Evolutionary conservation across 2,888 invertebrate genomes (phyloP).

Genomic region (Bellardia pandia): DNA sequence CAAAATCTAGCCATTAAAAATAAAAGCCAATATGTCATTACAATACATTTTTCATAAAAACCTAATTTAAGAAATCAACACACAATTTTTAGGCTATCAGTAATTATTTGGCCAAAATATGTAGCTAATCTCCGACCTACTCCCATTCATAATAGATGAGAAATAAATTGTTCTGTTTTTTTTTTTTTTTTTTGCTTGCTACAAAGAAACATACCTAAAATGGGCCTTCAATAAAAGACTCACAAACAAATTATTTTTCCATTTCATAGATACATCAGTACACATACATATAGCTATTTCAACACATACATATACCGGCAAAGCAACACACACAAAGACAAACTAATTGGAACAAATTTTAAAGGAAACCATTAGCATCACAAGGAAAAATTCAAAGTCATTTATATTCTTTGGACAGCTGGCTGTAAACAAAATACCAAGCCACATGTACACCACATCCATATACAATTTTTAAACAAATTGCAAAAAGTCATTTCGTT

Average conservation of each 20-base stretch:
- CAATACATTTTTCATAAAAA: background rate
- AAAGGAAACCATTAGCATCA: conserved; percentile 59
- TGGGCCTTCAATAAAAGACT: background rate
- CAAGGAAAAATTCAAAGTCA: conserved; percentile 37
- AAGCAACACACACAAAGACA: conserved; percentile 5
- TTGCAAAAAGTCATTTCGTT: conserved; percentile 30
- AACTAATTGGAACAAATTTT: conserved; percentile 63
- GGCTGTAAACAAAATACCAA: background rate
- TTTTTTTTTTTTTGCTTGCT: conserved; percentile 12
- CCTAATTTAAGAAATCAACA: conserved; percentile 4
- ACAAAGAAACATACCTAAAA: conserved; percentile 25
- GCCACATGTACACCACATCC: background rate
- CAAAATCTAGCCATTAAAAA: background rate
- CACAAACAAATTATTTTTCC: background rate
- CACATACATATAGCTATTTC: background rate
- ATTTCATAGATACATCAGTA: background rate
- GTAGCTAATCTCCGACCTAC: conserved; percentile 25
- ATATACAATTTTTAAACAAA: background rate
- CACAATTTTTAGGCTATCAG: background rate
- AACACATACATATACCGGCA: background rate
- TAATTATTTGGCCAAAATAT: conserved; percentile 39
- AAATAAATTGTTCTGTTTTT: conserved; percentile 42
- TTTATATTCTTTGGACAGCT: conserved; percentile 44
- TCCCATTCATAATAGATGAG: conserved; percentile 11
- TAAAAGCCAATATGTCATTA: conserved; percentile 3